Evolutionary conservation across 2,797 vertebrate species (phyloP), one percentile per base, ranked within the genome.

Genomic region (Sebastes itinus): DNA sequence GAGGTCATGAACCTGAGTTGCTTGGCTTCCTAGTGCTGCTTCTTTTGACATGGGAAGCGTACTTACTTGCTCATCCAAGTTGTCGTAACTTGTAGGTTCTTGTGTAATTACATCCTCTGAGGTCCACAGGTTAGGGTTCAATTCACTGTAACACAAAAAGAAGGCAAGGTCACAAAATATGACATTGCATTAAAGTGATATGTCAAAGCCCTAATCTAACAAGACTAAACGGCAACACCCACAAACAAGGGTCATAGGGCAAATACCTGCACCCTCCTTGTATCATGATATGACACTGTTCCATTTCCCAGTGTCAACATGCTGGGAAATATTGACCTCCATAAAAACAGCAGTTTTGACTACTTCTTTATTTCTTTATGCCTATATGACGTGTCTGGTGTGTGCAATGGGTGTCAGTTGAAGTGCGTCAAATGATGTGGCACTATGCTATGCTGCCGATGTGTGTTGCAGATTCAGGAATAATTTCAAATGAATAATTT

Each of bases 41-140:
- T 90, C 85, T 81, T 82, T 87, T 77, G 77, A 75, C 81, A 14
- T 66, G 10, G 65, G 68, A 80, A 46, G 73, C 32, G 4, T 86
- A 95, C 95, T 96, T 95, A 96, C 95, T 92, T 95, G 94, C 82
- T 92, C 87, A 72, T 93, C 86, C 28, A 75, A 83, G 85, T 77
- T 81, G 73, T 85, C 77, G 64, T 89, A 85, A 79, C 76, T 87
- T 78, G 86, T 70, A 67, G 89, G 87, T 82, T 93, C 92, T 42
- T 81, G 85, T 81, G 84, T 77, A 78, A 86, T 87, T 54, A 90
- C 64, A 68, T 95, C 94, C 72, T 95, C 94, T 54, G 89, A 88
- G 4, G 84, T 84, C 94, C 93, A 95, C 20, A 90, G 79, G 81
- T 93, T 93, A 63, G 92, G 77, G 38, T 94, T 94, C 49, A 92